Evolutionary conservation across 1,140 invertebrate species (phyloP), one percentile per base, ranked within the genome.

Genomic region (Lysiphlebus fabarum): DNA sequence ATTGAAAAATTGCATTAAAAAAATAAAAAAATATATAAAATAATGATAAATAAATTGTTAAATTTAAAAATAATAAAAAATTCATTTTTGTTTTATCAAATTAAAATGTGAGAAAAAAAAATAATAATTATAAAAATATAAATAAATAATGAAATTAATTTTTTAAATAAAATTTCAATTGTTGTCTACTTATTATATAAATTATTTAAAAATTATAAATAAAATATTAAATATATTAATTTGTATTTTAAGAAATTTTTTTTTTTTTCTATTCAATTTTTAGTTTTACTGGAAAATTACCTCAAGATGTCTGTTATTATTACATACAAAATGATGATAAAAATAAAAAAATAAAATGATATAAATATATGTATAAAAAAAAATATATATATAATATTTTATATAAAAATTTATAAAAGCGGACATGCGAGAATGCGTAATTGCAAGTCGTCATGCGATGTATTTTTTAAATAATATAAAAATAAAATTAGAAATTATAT

Each of bases 351-450:
- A 26, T 26, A 26, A 26, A 26, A 26, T 26, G 17, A 26, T 26
- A 26, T 26, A 26, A 26, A 26, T 26, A 26, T 26, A 26, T 26
- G 17, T 26, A 26, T 51, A 36, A 36, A 36, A 51, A 51, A 51
- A 51, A 40, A 51, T 37, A 11, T n/a, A n/a, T n/a, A n/a, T n/a
- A 36, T 6, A 37, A 51, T 37, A 51, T 36, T 12, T 38, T 37
- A 49, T 49, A 34, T 33, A 36, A 51, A 51, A 45, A 45, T 7
- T 37, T 37, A 51, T 51, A 33, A 34, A 9, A 38, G 10, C 10
- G 38, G 8, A 51, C 49, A 51, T 51, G 49, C 49, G 36, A 38
- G 49, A 51, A 36, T 51, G 49, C 49, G 49, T 51, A 51, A 51
- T 51, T 51, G 38, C n/a, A 3, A 5, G n/a, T 33, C 26, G 36